These are phyloP conservation scores for Tinea semifulvella DNA, from an alignment of 2,888 invertebrate species.

Conservation along the genomic window DNA sequence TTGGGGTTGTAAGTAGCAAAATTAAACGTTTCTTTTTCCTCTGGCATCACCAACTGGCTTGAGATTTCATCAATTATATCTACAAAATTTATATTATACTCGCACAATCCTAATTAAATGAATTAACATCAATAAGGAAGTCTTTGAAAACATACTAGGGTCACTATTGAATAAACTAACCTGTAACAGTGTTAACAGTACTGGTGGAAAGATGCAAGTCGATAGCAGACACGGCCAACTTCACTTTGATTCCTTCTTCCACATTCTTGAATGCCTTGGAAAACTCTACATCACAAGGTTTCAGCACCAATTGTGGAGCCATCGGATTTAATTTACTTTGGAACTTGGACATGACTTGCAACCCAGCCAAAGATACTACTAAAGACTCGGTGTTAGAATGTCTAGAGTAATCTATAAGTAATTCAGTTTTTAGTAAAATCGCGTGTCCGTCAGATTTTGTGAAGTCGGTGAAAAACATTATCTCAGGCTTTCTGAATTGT, in stretches of 20 bases:
- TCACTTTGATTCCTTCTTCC: constrained; percentile 73
- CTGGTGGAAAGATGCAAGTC: constrained; percentile 77
- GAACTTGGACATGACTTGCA: constrained; percentile 64
- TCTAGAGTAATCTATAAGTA: constrained; percentile 74
- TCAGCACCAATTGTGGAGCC: constrained; percentile 68
- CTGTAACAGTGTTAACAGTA: constrained; percentile 75
- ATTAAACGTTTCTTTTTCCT: constrained; percentile 58
- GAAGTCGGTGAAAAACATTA: constrained; percentile 77
- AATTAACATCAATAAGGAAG: neutral
- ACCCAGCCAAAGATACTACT: constrained; percentile 53
- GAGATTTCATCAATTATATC: constrained; percentile 59
- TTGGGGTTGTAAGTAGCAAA: constrained; percentile 50
- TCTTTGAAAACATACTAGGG: neutral
- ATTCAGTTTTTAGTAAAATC: constrained; percentile 73
- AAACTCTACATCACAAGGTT: constrained; percentile 77
- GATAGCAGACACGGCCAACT: constrained; percentile 72
- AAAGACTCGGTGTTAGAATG: constrained; percentile 72
- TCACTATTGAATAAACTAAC: constrained; percentile 40
- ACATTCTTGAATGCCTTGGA: constrained; percentile 68
- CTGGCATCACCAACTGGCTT: constrained; percentile 44
- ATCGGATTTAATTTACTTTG: constrained; percentile 61
- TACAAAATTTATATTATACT: constrained; percentile 28
- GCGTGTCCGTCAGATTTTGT: constrained; percentile 70
- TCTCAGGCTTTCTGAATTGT: constrained; percentile 79
- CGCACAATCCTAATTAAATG: neutral